These are phyloP conservation scores for Seriola dumerili DNA, from an alignment of 2,113 vertebrate species.

Conservation along the genomic window DNA sequence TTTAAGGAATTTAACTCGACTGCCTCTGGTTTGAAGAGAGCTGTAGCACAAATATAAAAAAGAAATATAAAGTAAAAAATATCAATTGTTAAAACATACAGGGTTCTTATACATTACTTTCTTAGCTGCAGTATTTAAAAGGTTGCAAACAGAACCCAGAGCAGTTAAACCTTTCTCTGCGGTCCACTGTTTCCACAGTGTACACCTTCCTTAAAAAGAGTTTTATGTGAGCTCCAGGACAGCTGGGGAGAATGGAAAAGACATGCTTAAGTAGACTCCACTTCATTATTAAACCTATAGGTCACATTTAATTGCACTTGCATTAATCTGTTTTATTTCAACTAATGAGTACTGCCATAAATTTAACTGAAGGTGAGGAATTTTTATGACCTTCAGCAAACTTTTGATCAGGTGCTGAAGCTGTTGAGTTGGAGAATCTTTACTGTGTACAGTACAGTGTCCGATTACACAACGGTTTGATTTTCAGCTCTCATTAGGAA, in stretches of 20 bases:
- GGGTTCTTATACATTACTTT: background rate
- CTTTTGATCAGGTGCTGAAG: constrained; percentile 87
- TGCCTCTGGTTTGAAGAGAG: background rate
- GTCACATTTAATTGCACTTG: constrained; percentile 85
- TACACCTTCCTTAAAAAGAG: constrained; percentile 51
- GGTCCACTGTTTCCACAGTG: constrained; percentile 46
- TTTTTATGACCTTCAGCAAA: constrained; percentile 85
- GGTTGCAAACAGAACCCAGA: constrained; percentile 29
- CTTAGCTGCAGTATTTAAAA: constrained; percentile 4
- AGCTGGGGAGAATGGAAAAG: constrained; percentile 69
- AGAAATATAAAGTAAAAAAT: background rate
- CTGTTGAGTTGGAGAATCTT: constrained; percentile 78
- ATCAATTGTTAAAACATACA: background rate
- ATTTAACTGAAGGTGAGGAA: constrained; percentile 88
- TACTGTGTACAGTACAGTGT: constrained; percentile 88
- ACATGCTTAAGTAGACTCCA: constrained; percentile 77
- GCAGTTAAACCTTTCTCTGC: constrained; percentile 47
- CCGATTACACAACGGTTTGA: constrained; percentile 81
- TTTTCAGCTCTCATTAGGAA: constrained; percentile 85
- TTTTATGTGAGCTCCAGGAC: constrained; percentile 69
- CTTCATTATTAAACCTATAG: constrained; percentile 80
- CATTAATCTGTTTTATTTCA: constrained; percentile 88
- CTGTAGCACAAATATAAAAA: background rate
- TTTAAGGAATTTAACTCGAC: constrained; percentile 36
- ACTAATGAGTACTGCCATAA: constrained; percentile 86